phyloP scores from a whole-genome alignment of 1,140 invertebrate genomes.

The Zaprionus nigranus region DNA sequence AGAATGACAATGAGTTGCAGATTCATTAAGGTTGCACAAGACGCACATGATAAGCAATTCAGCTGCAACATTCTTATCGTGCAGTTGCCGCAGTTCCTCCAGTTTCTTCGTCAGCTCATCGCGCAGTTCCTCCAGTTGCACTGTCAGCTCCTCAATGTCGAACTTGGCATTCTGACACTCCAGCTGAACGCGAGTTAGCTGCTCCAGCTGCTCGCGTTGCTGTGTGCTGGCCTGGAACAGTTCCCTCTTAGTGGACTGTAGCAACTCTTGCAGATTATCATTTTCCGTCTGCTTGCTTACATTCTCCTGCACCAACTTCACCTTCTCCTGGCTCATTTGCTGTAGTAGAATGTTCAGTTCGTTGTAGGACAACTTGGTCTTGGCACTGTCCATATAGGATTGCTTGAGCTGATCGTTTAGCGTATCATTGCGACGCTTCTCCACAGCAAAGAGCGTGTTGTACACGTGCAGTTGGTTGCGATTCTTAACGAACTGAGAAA shows the following conservation, averaged over 20 bases:
- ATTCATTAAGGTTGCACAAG: neutral
- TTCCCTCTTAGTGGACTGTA: conserved; percentile 46
- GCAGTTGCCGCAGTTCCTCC: conserved; percentile 26
- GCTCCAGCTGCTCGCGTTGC: conserved; percentile 51
- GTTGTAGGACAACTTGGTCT: conserved; percentile 62
- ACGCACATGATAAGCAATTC: conserved; percentile 47
- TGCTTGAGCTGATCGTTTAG: conserved; percentile 64
- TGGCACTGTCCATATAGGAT: conserved; percentile 60
- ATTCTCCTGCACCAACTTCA: conserved; percentile 29
- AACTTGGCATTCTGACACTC: conserved; percentile 47
- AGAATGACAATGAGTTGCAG: neutral
- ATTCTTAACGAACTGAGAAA: conserved; percentile 59
- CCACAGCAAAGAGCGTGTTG: conserved; percentile 67
- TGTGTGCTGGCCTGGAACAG: conserved; percentile 45
- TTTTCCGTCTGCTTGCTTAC: conserved; percentile 48
- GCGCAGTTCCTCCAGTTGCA: conserved; percentile 23
- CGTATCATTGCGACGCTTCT: conserved; percentile 72
- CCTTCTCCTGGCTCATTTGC: conserved; percentile 43
- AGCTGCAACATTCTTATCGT: conserved; percentile 28
- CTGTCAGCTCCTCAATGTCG: conserved; percentile 43
- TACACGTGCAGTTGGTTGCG: conserved; percentile 77
- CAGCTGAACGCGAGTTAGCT: conserved; percentile 44
- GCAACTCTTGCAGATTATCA: conserved; percentile 47
- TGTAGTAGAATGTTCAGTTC: conserved; percentile 53
- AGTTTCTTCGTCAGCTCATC: conserved; percentile 31